phyloP scores from a whole-genome alignment of 1,140 invertebrate species.

The Bombus soroeensis region DNA sequence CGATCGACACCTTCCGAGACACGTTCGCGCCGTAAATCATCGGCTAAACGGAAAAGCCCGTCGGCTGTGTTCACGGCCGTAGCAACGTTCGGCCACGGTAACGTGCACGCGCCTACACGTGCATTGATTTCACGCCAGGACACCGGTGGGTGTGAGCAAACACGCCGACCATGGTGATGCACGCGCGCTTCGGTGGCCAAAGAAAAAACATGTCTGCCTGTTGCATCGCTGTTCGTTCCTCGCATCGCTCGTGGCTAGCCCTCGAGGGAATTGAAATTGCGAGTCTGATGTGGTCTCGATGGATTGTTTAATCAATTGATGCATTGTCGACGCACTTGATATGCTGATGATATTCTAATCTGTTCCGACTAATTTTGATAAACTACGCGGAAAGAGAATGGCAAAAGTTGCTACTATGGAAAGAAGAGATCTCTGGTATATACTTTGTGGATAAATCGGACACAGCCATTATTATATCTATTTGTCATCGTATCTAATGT shows the following conservation, averaged over 20 bases:
- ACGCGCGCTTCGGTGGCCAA: background rate
- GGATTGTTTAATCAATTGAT: conserved; percentile 34
- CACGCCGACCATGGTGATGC: conserved; percentile 12
- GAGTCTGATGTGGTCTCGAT: no score
- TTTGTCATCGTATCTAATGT: no score
- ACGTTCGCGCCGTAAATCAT: conserved; percentile 78
- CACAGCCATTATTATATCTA: no score
- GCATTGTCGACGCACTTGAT: background rate
- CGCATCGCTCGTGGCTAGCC: background rate
- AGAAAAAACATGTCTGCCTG: background rate
- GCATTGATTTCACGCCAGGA: conserved; percentile 46
- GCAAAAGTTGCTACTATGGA: no score
- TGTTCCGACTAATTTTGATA: no score
- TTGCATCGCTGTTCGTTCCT: background rate
- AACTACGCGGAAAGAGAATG: no score
- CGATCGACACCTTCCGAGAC: conserved; percentile 79
- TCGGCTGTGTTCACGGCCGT: conserved; percentile 66
- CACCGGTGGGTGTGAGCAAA: conserved; percentile 33
- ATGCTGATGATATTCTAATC: no score
- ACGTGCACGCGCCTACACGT: conserved; percentile 47
- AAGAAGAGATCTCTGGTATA: no score
- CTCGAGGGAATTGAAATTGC: conserved; percentile 20
- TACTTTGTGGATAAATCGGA: no score
- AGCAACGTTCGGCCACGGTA: conserved; percentile 37
- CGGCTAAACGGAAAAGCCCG: conserved; percentile 74